These are phyloP conservation scores for Entelurus aequoreus DNA, from an alignment of 2,113 vertebrate genomes.

Conservation along the genomic window DNA sequence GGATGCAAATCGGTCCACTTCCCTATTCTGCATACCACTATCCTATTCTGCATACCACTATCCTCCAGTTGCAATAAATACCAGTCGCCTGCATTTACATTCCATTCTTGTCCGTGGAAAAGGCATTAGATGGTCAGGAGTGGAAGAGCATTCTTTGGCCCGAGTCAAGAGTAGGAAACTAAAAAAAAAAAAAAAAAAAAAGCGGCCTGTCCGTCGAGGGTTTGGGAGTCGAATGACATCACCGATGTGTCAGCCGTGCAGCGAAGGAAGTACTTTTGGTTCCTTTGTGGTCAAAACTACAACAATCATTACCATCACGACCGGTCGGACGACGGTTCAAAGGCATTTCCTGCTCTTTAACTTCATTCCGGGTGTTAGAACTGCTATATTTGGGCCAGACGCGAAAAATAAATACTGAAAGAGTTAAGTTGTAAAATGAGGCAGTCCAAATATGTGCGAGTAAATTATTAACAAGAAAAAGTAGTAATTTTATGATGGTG, in stretches of 20 bases:
- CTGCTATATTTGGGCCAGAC: too few species aligned
- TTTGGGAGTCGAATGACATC: background rate
- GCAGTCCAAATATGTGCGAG: too few species aligned
- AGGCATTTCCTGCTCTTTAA: too few species aligned
- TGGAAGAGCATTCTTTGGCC: conserved; percentile 3
- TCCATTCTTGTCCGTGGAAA: conserved; percentile 5
- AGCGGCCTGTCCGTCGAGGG: background rate
- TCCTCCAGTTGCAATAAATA: conserved; percentile 1
- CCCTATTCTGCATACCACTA: background rate
- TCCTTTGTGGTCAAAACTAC: background rate
- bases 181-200: background rate
- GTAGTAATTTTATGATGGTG: too few species aligned
- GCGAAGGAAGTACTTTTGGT: background rate
- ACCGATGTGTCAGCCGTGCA: background rate
- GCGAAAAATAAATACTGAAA: too few species aligned
- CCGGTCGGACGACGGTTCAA: too few species aligned
- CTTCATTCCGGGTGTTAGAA: background rate
- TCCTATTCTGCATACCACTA: conserved; percentile 1
- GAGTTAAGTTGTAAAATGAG: too few species aligned
- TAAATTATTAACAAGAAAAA: too few species aligned
- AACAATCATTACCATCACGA: too few species aligned
- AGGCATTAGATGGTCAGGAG: background rate
- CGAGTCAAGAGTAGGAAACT: background rate
- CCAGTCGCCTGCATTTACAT: conserved; percentile 2
- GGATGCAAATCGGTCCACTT: conserved; percentile 6